These are phyloP conservation scores for Machimus rusticus DNA, from an alignment of 2,888 invertebrate genomes.

Conservation along the genomic window DNA sequence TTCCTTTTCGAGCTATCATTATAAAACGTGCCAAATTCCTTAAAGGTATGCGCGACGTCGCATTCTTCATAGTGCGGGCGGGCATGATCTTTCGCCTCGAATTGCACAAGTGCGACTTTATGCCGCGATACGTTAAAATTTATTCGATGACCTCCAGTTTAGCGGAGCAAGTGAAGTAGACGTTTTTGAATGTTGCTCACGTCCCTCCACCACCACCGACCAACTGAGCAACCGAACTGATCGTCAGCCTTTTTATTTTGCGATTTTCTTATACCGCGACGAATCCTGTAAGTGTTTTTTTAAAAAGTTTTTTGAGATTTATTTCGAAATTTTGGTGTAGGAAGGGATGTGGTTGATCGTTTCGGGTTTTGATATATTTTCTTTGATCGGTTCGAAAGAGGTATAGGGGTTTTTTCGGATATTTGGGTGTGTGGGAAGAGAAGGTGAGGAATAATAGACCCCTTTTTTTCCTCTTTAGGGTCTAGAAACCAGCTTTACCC, in stretches of 20 bases:
- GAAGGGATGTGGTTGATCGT: neutral
- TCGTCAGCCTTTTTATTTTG: neutral
- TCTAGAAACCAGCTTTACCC: neutral
- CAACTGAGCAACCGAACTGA: neutral
- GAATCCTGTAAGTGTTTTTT: neutral
- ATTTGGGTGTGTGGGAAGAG: neutral
- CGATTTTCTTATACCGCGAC: neutral
- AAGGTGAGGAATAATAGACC: neutral
- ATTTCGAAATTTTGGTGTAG: too few species aligned
- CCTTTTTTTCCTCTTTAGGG: neutral
- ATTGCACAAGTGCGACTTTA: neutral
- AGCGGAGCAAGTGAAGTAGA: neutral
- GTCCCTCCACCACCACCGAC: neutral
- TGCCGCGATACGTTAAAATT: neutral
- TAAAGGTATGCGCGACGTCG: neutral
- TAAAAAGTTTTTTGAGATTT: neutral
- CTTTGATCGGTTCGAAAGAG: neutral
- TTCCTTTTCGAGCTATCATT: neutral
- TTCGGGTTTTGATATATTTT: neutral
- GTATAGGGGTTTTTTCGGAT: too few species aligned
- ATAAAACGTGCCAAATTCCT: neutral
- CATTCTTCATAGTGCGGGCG: neutral
- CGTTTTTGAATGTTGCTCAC: conserved; percentile 12
- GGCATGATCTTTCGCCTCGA: neutral
- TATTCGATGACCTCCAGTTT: conserved; percentile 24